These are phyloP conservation scores for Toxotes lorentzi DNA, from an alignment of 2,797 vertebrate species.

Conservation along the genomic window DNA sequence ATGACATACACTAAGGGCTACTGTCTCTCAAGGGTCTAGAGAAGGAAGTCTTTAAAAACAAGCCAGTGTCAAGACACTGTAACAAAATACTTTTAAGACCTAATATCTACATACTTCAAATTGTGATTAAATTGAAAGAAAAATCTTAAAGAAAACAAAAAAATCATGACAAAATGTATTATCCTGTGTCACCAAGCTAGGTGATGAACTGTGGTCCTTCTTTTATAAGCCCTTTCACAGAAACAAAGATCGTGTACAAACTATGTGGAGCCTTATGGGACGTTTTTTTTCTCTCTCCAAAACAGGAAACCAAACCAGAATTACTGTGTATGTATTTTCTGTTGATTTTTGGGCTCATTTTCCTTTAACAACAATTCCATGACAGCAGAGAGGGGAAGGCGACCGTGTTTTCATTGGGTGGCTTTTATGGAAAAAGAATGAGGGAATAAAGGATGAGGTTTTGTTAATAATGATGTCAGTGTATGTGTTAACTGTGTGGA, in stretches of 20 bases:
- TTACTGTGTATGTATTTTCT: constrained; percentile 2
- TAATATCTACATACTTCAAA: background rate
- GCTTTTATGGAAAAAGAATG: constrained; percentile 43
- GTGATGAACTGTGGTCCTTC: background rate
- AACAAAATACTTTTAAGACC: background rate
- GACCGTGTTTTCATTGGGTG: constrained; percentile 46
- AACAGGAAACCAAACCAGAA: constrained; percentile 33
- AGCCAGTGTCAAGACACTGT: background rate
- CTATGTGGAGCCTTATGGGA: background rate
- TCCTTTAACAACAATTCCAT: constrained; percentile 32
- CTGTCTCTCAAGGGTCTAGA: background rate
- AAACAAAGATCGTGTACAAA: background rate
- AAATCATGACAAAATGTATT: background rate
- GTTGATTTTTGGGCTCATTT: constrained; percentile 21
- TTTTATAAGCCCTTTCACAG: background rate
- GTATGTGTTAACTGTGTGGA: constrained; percentile 28
- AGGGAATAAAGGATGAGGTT: constrained; percentile 35
- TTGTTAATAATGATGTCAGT: constrained; percentile 45
- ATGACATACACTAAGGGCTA: background rate
- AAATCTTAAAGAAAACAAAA: background rate
- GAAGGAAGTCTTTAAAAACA: background rate
- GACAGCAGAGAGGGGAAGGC: constrained; percentile 26
- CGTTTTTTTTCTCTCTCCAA: constrained; percentile 17
- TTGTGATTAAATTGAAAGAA: background rate
- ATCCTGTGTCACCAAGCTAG: background rate